A percentile compares a stretch with the other conserved stretches of the same genome.
These are phyloP conservation scores for Malacosoma neustria DNA, from an alignment of 2,888 invertebrate species.

Conservation along the genomic window DNA sequence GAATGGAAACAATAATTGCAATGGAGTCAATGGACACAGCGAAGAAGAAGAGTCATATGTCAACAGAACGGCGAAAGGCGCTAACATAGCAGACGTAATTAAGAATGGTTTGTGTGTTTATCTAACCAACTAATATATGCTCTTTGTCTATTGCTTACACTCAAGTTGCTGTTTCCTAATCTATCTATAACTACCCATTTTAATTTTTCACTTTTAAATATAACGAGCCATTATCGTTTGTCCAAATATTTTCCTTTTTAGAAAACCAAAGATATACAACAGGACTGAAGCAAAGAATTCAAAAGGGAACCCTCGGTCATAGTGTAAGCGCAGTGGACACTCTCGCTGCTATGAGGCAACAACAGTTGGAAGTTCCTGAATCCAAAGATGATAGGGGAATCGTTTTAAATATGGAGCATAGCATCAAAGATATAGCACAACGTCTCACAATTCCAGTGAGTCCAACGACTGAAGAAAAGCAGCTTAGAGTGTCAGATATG, in stretches of 20 bases:
- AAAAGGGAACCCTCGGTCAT: slow-evolving; percentile 74
- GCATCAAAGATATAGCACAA: slow-evolving; percentile 91
- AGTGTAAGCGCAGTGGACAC: slow-evolving; percentile 62
- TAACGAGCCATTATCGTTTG: too few relatives aligned
- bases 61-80: slow-evolving; percentile 27
- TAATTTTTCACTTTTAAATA: too few relatives aligned
- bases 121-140: slow-evolving; percentile 47
- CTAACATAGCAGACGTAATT: slow-evolving; percentile 43
- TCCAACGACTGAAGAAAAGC: slow-evolving; percentile 75
- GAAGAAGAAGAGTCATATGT: slow-evolving; percentile 33
- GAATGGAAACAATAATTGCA: slow-evolving; percentile 16
- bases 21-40: slow-evolving; percentile 30
- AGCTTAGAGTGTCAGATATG: slow-evolving; percentile 85
- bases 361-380: slow-evolving; percentile 76
- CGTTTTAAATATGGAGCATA: slow-evolving; percentile 86
- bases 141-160: slow-evolving; percentile 7
- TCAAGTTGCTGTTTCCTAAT: slow-evolving; percentile 8
- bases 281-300: slow-evolving; percentile 74
- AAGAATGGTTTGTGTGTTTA: slow-evolving; percentile 64
- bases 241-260: slow-evolving; percentile 29
- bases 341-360: slow-evolving; percentile 56
- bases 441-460: slow-evolving; percentile 82
- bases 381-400: slow-evolving; percentile 76
- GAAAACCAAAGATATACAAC: slow-evolving; percentile 75
- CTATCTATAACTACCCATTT: too few relatives aligned